A percentile compares a stretch with the other conserved stretches of the same genome.
Conservation (phyloP, 2,113 vertebrate species). For the Brachirus orientalis region DNA sequence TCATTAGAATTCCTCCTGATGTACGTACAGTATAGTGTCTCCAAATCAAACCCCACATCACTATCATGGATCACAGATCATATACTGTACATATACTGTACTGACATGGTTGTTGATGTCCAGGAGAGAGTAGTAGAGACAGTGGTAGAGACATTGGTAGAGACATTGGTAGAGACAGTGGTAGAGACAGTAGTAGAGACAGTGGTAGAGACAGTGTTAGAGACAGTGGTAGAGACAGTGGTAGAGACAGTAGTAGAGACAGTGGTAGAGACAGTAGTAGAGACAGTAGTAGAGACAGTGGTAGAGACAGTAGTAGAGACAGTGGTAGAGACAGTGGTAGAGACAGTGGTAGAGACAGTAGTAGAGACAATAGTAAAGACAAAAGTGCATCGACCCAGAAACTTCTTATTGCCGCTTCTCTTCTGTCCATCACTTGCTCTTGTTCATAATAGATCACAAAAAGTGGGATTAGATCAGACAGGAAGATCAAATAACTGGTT, state of each 20-base stretch:
- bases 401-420: slow-evolving; percentile 18
- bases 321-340: neutral
- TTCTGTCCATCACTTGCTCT: slow-evolving; percentile 7
- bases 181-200: neutral
- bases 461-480: slow-evolving; percentile 61
- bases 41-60: too few relatives aligned
- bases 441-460: slow-evolving; percentile 83
- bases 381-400: slow-evolving; percentile 25
- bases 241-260: too few relatives aligned
- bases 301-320: too few relatives aligned
- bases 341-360: neutral
- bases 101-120: slow-evolving; percentile 46
- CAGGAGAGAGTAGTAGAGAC: neutral
- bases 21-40: neutral
- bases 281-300: too few relatives aligned
- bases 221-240: neutral
- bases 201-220: too few relatives aligned
- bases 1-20: slow-evolving; percentile 13
- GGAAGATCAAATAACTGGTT: slow-evolving; percentile 66
- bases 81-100: slow-evolving; percentile 26
- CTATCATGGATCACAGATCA: too few relatives aligned
- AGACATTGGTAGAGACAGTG: slow-evolving; percentile 1
- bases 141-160: too few relatives aligned
- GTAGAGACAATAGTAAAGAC: too few relatives aligned
- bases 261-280: neutral